Evolutionary conservation across 2,113 vertebrate species (phyloP).

Genomic region (Etheostoma cragini): DNA sequence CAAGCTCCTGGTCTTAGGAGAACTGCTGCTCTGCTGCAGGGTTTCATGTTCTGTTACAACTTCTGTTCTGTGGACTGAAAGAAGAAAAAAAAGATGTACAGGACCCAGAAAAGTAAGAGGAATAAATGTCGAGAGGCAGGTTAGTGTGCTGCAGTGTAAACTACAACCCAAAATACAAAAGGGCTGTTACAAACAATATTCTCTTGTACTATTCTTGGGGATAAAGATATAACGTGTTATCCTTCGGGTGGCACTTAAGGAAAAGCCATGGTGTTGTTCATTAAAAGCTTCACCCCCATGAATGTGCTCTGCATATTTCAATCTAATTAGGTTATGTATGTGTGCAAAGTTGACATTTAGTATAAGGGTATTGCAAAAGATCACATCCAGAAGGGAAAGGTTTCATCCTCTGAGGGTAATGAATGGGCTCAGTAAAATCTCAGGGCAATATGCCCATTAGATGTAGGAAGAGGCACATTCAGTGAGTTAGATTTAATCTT

Average conservation of each 20-base stretch:
- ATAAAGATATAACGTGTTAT: neutral
- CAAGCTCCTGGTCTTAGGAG: constrained; percentile 57
- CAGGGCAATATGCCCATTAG: neutral
- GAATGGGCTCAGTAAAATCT: neutral
- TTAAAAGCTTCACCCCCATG: neutral
- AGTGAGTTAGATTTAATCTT: neutral
- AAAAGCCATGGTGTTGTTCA: neutral
- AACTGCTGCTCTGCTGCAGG: constrained; percentile 9
- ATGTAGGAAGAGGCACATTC: neutral
- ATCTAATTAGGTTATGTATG: neutral
- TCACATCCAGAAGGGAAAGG: neutral
- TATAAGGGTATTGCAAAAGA: neutral
- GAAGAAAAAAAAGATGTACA: neutral
- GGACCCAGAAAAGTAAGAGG: neutral
- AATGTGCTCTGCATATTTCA: neutral
- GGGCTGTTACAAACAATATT: neutral
- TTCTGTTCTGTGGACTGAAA: constrained; percentile 43
- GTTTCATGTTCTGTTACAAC: constrained; percentile 21
- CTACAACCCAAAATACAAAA: neutral
- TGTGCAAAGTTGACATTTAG: neutral
- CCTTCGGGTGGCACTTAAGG: neutral
- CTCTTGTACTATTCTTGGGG: neutral
- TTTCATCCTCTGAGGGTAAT: constrained; percentile 1
- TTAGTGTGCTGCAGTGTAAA: neutral
- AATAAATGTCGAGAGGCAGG: neutral